A percentile compares a stretch with the other conserved stretches of the same genome.
phyloP scores from a whole-genome alignment of 2,113 vertebrate species.

The Eptatretus burgeri region DNA sequence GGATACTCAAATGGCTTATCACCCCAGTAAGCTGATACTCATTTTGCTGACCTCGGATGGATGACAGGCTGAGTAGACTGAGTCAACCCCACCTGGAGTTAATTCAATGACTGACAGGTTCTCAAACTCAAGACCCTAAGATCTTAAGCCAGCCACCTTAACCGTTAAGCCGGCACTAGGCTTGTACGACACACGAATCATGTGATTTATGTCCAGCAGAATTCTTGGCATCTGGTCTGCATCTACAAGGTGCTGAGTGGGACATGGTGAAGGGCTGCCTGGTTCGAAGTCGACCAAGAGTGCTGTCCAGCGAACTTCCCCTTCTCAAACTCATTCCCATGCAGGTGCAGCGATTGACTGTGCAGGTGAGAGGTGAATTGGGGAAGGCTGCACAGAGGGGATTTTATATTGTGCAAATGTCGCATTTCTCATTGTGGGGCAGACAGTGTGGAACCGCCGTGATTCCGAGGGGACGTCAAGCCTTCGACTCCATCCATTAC shows the following conservation, averaged over 20 bases:
- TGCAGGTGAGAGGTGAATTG: conserved; percentile 25
- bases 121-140: background rate
- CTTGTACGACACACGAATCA: background rate
- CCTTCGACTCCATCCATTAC: background rate
- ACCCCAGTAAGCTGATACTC: background rate
- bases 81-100: background rate
- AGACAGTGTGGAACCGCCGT: background rate
- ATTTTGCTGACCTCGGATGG: background rate
- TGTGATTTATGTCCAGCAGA: conserved; percentile 19
- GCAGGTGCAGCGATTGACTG: conserved; percentile 27
- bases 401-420: background rate
- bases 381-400: background rate
- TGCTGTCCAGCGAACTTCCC: conserved; percentile 38
- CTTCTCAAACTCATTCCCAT: conserved; percentile 53
- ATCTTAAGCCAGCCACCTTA: background rate
- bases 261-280: conserved; percentile 35
- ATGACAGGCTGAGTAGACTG: background rate
- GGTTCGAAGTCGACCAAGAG: conserved; percentile 36
- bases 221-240: conserved; percentile 50
- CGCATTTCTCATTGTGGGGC: background rate
- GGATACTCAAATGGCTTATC: too few species aligned
- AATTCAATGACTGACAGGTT: background rate
- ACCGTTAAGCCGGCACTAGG: background rate
- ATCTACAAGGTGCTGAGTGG: conserved; percentile 73
- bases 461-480: background rate